A percentile compares a stretch with the other conserved stretches of the same genome.
Evolutionary conservation across 2,888 invertebrate genomes (phyloP).

Genomic region (Phytoseiulus persimilis): DNA sequence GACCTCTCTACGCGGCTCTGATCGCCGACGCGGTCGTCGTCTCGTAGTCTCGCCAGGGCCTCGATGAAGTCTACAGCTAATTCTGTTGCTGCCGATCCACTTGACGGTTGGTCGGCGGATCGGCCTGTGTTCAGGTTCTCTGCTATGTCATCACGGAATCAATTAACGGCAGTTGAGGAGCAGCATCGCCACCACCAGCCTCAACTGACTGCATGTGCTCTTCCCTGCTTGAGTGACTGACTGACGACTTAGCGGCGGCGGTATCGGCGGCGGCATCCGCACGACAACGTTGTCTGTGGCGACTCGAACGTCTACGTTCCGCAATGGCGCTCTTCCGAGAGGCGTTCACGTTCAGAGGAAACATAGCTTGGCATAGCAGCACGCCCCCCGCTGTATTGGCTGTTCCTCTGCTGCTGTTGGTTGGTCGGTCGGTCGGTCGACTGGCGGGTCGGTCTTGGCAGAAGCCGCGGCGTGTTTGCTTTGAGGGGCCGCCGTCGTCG

Average conservation of each 20-base stretch:
- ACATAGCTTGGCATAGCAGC: not conserved
- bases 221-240: not conserved
- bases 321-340: not conserved
- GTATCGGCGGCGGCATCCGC: not conserved
- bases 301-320: not conserved
- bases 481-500: not conserved
- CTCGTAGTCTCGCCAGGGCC: not conserved
- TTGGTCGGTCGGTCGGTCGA: not conserved
- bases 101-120: not conserved
- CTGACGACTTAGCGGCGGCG: not conserved
- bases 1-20: not conserved
- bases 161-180: slow-evolving; percentile 5
- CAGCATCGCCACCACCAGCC: not conserved
- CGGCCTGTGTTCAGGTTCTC: not conserved
- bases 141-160: slow-evolving; percentile 5
- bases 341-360: not conserved
- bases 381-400: not conserved
- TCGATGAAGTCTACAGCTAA: not conserved
- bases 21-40: not conserved
- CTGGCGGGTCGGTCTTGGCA: not conserved
- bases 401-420: not conserved
- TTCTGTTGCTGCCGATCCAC: not conserved
- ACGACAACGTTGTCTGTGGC: not conserved
- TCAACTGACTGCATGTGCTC: not conserved
- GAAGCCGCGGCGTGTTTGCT: not conserved